phyloP scores from a whole-genome alignment of 2,113 vertebrate genomes.

The Gnathochromis pfefferi region DNA sequence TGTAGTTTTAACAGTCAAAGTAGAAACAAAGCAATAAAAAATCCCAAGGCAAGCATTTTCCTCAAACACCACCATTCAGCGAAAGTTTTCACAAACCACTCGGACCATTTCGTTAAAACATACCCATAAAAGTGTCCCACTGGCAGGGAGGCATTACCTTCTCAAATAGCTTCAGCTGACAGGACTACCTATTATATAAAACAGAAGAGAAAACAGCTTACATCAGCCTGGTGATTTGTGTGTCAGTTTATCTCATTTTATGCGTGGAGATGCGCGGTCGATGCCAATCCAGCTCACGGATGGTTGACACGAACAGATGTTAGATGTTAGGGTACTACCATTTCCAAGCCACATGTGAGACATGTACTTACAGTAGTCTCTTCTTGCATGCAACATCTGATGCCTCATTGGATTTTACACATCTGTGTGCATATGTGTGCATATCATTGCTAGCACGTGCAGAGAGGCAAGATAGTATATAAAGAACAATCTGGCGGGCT shows the following conservation, averaged over 20 bases:
- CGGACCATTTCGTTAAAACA: constrained; percentile 40
- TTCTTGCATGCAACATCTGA: constrained; percentile 18
- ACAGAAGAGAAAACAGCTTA: constrained; percentile 1
- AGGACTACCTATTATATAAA: constrained; percentile 31
- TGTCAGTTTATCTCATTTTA: constrained; percentile 25
- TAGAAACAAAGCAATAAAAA: constrained; percentile 36
- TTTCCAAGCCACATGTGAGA: constrained; percentile 30
- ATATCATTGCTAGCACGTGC: not conserved
- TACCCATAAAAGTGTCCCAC: constrained; percentile 20
- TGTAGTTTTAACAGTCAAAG: constrained; percentile 26
- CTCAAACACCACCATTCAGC: constrained; percentile 1
- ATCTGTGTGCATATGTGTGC: not conserved
- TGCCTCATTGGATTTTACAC: constrained; percentile 29
- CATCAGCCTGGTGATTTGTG: constrained; percentile 36
- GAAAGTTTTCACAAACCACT: constrained; percentile 36
- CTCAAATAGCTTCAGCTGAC: constrained; percentile 32
- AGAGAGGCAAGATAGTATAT: not conserved
- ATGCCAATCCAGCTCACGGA: constrained; percentile 26
- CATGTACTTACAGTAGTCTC: not conserved
- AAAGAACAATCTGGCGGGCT: not conserved
- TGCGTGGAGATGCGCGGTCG: not conserved
- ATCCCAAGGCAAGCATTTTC: constrained; percentile 19
- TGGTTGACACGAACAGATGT: constrained; percentile 55
- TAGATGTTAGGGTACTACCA: constrained; percentile 12
- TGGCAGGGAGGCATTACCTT: constrained; percentile 21